These are phyloP conservation scores for Crematogaster levior DNA, from an alignment of 2,888 invertebrate genomes.

Conservation along the genomic window DNA sequence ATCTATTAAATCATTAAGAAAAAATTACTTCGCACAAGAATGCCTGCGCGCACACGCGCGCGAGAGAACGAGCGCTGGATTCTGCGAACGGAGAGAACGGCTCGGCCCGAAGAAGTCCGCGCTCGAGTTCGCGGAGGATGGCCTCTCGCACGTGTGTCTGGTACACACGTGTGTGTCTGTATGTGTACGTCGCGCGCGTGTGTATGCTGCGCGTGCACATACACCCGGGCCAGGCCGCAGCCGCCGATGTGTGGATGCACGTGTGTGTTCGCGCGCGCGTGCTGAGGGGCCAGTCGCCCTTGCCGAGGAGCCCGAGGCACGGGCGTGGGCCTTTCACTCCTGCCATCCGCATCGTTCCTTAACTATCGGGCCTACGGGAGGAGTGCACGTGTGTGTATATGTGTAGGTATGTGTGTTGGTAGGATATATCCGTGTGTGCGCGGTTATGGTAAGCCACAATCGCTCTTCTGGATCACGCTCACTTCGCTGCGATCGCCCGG, in stretches of 20 bases:
- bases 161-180: constrained; percentile 59
- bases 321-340: constrained; percentile 86
- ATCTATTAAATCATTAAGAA: constrained; percentile 48
- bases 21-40: constrained; percentile 34
- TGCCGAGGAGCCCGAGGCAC: constrained; percentile 85
- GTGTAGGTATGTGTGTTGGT: constrained; percentile 39
- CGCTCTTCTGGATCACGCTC: constrained; percentile 72
- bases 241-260: constrained; percentile 15
- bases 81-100: constrained; percentile 68
- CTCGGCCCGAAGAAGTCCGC: constrained; percentile 57
- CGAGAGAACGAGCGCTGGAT: constrained; percentile 66
- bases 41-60: background rate
- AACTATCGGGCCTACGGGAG: constrained; percentile 71
- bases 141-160: constrained; percentile 70
- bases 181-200: constrained; percentile 32
- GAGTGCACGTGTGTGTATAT: constrained; percentile 25
- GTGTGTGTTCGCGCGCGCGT: constrained; percentile 59
- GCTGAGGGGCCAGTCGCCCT: constrained; percentile 84
- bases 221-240: background rate
- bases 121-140: constrained; percentile 72
- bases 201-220: background rate
- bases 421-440: constrained; percentile 6
- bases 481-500: constrained; percentile 68
- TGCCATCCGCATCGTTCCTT: constrained; percentile 85
- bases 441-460: constrained; percentile 71